Conservation (phyloP, 2,888 invertebrate species). For the Blastobasis adustella region DNA sequence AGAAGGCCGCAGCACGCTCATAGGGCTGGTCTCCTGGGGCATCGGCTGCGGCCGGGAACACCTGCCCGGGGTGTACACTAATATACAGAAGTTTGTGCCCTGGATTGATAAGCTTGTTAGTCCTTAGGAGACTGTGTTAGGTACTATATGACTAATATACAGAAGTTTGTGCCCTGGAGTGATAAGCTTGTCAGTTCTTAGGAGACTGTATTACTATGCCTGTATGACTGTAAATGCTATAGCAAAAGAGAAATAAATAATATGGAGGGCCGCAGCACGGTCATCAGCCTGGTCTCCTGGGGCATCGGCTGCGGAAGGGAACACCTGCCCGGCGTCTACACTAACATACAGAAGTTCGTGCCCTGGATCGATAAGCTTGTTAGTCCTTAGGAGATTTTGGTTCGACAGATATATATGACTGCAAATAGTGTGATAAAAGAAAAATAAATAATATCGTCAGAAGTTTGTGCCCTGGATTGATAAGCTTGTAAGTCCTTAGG, state of each 20-base stretch:
- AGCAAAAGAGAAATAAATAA: too few species aligned
- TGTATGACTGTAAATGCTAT: too few species aligned
- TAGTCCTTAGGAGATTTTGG: constrained; percentile 47
- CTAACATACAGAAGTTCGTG: constrained; percentile 93
- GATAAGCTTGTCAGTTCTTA: constrained; percentile 81
- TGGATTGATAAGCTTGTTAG: constrained; percentile 90
- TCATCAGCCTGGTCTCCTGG: constrained; percentile 93
- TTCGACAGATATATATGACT: too few species aligned
- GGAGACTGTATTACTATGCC: too few species aligned
- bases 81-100: constrained; percentile 93
- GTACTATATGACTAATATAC: constrained; percentile 89
- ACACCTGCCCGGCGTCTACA: constrained; percentile 92
- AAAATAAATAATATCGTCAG: too few species aligned
- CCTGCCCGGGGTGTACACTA: constrained; percentile 92
- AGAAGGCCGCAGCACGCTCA: constrained; percentile 89
- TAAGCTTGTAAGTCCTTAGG: constrained; percentile 79
- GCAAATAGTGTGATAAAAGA: too few species aligned
- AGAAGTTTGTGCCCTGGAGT: constrained; percentile 94
- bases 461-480: constrained; percentile 95
- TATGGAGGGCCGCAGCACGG: constrained; percentile 90
- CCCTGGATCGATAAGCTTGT: constrained; percentile 93
- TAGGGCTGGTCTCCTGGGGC: constrained; percentile 94
- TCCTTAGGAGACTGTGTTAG: constrained; percentile 22
- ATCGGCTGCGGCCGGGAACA: constrained; percentile 94
- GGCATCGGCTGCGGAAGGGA: constrained; percentile 94